These are phyloP conservation scores for Dascyllus trimaculatus DNA, from an alignment of 2,113 vertebrate species.

Conservation along the genomic window DNA sequence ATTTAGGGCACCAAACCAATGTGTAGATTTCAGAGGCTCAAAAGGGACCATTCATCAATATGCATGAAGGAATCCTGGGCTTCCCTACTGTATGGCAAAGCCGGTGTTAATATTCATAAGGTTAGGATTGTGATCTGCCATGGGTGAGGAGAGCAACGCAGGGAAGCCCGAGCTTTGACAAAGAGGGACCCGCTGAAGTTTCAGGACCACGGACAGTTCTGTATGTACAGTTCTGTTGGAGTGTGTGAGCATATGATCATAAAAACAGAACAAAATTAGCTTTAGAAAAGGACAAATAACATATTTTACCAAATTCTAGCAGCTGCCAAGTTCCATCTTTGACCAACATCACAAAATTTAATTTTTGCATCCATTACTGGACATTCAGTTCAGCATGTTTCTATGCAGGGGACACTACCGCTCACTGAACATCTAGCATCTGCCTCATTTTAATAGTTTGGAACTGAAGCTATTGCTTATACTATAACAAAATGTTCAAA, in stretches of 20 bases:
- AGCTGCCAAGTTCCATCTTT: neutral
- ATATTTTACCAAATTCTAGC: neutral
- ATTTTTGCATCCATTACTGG: too few species aligned
- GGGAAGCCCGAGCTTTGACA: slow-evolving; percentile 36
- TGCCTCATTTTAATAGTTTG: neutral
- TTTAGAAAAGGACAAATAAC: too few species aligned
- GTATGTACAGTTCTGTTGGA: neutral
- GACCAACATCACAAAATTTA: too few species aligned
- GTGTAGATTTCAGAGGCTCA: slow-evolving; percentile 63
- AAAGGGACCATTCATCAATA: slow-evolving; percentile 65
- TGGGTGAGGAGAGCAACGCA: slow-evolving; percentile 22
- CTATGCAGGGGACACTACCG: neutral
- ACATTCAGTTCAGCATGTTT: too few species aligned
- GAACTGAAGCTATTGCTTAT: neutral
- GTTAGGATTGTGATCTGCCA: slow-evolving; percentile 40
- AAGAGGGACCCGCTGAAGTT: neutral
- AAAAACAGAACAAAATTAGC: too few species aligned
- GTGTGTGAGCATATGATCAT: neutral
- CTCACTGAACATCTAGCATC: neutral
- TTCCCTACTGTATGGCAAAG: slow-evolving; percentile 68
- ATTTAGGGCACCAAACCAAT: slow-evolving; percentile 66
- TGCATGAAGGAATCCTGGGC: slow-evolving; percentile 72
- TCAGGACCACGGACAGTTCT: slow-evolving; percentile 71
- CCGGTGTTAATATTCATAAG: slow-evolving; percentile 72
- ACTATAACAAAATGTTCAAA: slow-evolving; percentile 11